phyloP scores from a whole-genome alignment of 2,113 vertebrate genomes.

The Haemorhous mexicanus region DNA sequence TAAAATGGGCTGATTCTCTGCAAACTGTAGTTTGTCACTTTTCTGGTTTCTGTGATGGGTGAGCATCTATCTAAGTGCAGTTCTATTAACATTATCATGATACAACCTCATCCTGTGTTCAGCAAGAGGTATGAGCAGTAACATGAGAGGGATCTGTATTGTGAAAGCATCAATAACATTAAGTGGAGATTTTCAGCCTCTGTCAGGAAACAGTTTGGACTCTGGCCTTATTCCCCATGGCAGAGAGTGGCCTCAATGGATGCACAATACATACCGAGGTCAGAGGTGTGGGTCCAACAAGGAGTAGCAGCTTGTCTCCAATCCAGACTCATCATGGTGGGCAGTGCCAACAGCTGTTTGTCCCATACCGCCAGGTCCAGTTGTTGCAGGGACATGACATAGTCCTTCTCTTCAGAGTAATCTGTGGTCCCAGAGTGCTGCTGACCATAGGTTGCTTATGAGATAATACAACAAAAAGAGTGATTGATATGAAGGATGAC shows the following conservation, averaged over 20 bases:
- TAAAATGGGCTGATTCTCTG: neutral
- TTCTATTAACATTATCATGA: neutral
- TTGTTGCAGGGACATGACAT: neutral
- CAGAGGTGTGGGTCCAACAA: neutral
- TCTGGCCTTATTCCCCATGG: neutral
- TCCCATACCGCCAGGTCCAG: neutral
- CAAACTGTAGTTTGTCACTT: neutral
- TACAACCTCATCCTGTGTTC: neutral
- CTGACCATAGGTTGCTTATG: rapidly evolving
- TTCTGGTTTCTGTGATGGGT: neutral
- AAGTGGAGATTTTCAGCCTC: neutral
- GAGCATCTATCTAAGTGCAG: neutral
- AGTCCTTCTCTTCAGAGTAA: neutral
- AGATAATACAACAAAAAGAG: neutral
- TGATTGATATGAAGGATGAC: neutral
- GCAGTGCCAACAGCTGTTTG: neutral
- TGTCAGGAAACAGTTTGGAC: neutral
- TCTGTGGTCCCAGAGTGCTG: neutral
- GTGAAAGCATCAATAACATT: neutral
- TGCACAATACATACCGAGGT: neutral
- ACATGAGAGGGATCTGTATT: neutral
- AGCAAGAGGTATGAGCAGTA: neutral
- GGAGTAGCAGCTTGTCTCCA: neutral
- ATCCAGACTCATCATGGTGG: rapidly evolving
- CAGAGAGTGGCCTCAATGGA: neutral